These are phyloP conservation scores for Vireo altiloquus DNA, from an alignment of 2,113 vertebrate species.

Conservation along the genomic window DNA sequence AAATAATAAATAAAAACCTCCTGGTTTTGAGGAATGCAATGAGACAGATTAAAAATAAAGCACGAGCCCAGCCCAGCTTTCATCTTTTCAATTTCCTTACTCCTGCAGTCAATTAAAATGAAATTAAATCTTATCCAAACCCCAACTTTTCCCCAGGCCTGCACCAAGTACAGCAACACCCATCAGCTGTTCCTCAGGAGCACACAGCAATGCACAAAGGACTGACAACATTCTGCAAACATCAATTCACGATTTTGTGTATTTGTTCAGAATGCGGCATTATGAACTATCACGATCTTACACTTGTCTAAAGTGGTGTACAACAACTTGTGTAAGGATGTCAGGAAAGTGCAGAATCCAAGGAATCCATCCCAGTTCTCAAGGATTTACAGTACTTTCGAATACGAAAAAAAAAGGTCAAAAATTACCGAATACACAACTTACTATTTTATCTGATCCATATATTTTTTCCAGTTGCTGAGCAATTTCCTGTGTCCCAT, in stretches of 20 bases:
- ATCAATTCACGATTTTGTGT: not conserved
- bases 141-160: not conserved
- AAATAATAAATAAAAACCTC: not conserved
- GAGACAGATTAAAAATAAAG: not conserved
- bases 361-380: not conserved
- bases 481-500: slow-evolving; percentile 89
- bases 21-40: not conserved
- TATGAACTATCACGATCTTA: not conserved
- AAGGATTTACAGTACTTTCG: not conserved
- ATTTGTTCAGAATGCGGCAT: not conserved
- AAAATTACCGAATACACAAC: not conserved
- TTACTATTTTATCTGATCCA: slow-evolving; percentile 91
- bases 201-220: rapidly evolving
- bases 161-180: not conserved
- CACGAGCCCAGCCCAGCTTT: not conserved
- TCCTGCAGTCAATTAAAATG: not conserved
- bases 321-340: not conserved
- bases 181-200: not conserved
- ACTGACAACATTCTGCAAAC: rapidly evolving
- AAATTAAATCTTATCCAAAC: not conserved
- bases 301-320: rapidly evolving
- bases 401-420: rapidly evolving
- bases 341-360: not conserved
- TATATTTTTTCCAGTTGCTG: slow-evolving; percentile 90
- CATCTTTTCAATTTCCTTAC: not conserved